Conservation (phyloP, 1,140 invertebrate genomes). For the Diorhabda sublineata region DNA sequence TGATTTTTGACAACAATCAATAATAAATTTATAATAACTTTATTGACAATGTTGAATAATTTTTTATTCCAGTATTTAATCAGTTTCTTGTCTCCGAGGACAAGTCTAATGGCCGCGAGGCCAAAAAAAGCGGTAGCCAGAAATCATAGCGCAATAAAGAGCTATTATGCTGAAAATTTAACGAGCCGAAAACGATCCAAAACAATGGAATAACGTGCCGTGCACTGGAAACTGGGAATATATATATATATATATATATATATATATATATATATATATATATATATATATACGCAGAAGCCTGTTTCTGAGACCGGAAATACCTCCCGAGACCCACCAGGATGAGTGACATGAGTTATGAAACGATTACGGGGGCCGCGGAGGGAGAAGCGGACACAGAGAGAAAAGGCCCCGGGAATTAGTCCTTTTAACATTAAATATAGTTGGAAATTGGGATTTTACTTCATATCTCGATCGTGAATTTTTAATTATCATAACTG, state of each 20-base stretch:
- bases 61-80: too few species aligned
- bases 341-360: slow-evolving; percentile 31
- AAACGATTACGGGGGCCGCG: slow-evolving; percentile 10
- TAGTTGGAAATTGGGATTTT: too few species aligned
- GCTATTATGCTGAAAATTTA: slow-evolving; percentile 37
- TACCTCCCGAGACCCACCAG: slow-evolving; percentile 5
- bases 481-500: too few species aligned
- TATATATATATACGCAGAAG: neutral
- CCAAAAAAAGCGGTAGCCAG: slow-evolving; percentile 30
- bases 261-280: slow-evolving; percentile 2
- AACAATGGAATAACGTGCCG: slow-evolving; percentile 34
- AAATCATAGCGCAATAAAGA: slow-evolving; percentile 37
- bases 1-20: too few species aligned
- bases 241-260: neutral
- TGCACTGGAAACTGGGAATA: slow-evolving; percentile 19
- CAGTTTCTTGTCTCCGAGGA: neutral
- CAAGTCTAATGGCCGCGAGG: neutral
- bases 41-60: too few species aligned
- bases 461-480: too few species aligned
- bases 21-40: too few species aligned
- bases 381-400: neutral
- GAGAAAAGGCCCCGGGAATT: neutral
- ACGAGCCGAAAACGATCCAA: slow-evolving; percentile 28
- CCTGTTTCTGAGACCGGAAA: slow-evolving; percentile 1
- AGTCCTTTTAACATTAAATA: neutral